phyloP scores from a whole-genome alignment of 2,888 invertebrate species.

The Lacanobia oleracea region DNA sequence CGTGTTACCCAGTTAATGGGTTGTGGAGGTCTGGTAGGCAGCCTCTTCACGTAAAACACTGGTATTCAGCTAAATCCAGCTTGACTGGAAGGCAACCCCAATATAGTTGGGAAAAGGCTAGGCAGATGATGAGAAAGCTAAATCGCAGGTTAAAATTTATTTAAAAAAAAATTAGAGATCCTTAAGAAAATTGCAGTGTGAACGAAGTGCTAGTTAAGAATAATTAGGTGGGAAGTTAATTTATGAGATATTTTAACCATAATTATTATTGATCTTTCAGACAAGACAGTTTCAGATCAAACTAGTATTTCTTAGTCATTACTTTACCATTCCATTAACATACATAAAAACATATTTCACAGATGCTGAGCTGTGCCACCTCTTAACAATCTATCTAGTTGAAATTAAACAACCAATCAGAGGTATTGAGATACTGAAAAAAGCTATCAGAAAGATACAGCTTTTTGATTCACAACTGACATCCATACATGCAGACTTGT shows the following conservation, averaged over 20 bases:
- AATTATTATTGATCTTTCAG: neutral
- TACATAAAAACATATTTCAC: constrained; percentile 52
- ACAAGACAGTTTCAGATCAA: no score
- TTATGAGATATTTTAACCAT: neutral
- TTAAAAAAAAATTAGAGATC: no score
- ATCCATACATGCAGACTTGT: constrained; percentile 98
- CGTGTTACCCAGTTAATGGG: no score
- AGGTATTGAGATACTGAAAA: constrained; percentile 95
- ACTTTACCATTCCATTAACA: neutral
- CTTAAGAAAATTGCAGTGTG: no score
- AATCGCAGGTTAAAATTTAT: no score
- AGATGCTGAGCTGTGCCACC: constrained; percentile 98
- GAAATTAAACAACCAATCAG: constrained; percentile 94
- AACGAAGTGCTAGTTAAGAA: no score
- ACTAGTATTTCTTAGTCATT: neutral
- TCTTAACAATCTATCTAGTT: constrained; percentile 94
- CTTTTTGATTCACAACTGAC: constrained; percentile 97
- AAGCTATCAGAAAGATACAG: constrained; percentile 97
- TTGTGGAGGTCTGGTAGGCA: no score
- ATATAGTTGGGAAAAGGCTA: no score
- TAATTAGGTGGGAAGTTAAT: neutral
- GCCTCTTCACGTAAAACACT: no score
- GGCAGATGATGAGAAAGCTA: no score
- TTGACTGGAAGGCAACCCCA: no score
- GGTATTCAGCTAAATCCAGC: no score